Evolutionary conservation across 2,113 vertebrate species (phyloP).

Genomic region (Atractosteus spatula): DNA sequence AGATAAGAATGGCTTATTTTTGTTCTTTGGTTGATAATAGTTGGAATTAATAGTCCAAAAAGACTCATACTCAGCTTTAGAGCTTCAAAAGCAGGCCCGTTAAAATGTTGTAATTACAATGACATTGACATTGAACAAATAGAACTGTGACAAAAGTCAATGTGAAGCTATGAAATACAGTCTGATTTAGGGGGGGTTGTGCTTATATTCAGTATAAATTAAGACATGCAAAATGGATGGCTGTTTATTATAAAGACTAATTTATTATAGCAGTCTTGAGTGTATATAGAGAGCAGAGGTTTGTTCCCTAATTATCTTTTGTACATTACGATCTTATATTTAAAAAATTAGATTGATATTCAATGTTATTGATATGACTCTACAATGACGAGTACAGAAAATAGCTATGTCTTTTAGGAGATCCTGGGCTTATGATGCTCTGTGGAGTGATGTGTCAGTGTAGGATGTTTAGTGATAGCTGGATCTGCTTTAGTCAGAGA

Average conservation of each 20-base stretch:
- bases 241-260: neutral
- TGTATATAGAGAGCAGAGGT: no score
- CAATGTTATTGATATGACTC: no score
- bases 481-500: no score
- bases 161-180: neutral
- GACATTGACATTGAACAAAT: constrained; percentile 7
- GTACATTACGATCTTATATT: neutral
- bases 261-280: neutral
- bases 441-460: no score
- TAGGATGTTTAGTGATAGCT: no score
- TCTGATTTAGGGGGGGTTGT: neutral
- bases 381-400: neutral
- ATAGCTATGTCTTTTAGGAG: neutral
- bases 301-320: no score
- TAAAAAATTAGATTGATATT: neutral
- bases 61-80: neutral
- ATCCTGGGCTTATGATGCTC: neutral
- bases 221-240: neutral
- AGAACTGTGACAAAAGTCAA: neutral
- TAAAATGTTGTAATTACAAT: constrained; percentile 16
- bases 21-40: neutral
- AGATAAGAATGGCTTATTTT: neutral
- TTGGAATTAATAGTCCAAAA: neutral
- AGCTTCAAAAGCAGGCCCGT: neutral
- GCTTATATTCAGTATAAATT: no score